These are phyloP conservation scores for Ischnus inquisitorius DNA, from an alignment of 2,888 invertebrate species.

Conservation along the genomic window DNA sequence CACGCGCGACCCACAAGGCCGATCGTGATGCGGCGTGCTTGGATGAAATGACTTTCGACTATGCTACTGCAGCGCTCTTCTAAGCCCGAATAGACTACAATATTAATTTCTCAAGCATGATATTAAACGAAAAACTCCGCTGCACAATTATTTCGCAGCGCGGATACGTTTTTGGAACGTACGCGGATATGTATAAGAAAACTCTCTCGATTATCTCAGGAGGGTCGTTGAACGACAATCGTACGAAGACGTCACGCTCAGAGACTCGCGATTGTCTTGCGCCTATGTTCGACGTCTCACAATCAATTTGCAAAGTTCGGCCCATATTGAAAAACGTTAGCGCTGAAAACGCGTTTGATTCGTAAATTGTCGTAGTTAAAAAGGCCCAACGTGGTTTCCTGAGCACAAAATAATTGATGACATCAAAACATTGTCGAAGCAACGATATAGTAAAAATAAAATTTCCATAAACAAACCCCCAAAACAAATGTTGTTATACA, in stretches of 20 bases:
- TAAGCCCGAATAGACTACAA: not conserved
- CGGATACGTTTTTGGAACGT: not conserved
- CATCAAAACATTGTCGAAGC: too few species aligned
- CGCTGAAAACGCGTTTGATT: too few species aligned
- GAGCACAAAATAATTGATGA: too few species aligned
- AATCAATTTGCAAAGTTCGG: not conserved
- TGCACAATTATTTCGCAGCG: not conserved
- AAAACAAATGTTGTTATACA: too few species aligned
- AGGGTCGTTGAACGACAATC: slow-evolving; percentile 34
- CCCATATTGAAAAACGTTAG: too few species aligned
- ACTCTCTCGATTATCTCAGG: not conserved
- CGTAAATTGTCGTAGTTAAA: too few species aligned
- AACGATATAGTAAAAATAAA: too few species aligned
- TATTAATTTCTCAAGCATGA: not conserved
- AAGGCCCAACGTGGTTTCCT: too few species aligned
- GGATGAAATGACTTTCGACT: not conserved
- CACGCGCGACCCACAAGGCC: slow-evolving; percentile 19
- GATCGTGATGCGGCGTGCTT: not conserved
- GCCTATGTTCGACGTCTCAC: not conserved
- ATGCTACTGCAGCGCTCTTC: slow-evolving; percentile 33
- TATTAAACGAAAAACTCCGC: not conserved
- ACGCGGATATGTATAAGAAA: not conserved
- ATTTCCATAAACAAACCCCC: too few species aligned
- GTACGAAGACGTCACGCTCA: slow-evolving; percentile 1
- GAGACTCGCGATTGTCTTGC: not conserved